Evolutionary conservation across 2,888 invertebrate genomes (phyloP), one percentile per base, ranked within the genome.

Genomic region (Chromoteleia sp.): DNA sequence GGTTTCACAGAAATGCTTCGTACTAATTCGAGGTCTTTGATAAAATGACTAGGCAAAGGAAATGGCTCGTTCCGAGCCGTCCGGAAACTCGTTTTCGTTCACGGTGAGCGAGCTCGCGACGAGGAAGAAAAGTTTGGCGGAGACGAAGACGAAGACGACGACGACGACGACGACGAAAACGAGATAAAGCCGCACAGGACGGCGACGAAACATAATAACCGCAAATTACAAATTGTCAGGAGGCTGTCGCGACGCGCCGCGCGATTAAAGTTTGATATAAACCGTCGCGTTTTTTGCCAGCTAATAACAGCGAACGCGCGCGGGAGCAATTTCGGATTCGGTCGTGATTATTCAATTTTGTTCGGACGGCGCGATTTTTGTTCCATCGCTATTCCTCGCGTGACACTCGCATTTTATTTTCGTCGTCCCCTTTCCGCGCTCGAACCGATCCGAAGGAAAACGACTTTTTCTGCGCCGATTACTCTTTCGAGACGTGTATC

Each of bases 331-430:
- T 65, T 63, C 12, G 56, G 41, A 63, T 17, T 58, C 14, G 36
- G 39, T 63, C 48, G 14, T 21, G 59, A 48, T 59, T 58, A 73
- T 73, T 59, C 36, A 71, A 58, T 45, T 54, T 52, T 30, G 19
- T 52, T 39, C 68, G 71, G 43, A 36, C 76, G 71, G 83, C 83
- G 82, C 85, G 87, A 88, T 82, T 85, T 75, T 85, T 86, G 86
- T 87, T 85, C 88, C 88, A 90, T 90, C 89, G 89, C 89, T 58
- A 12, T 45, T 30, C 25, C 54, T 68, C 19, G 71, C 71, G 71
- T 61, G 77, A 70, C 67, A 58, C 21, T 59, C 50, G 71, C 63
- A 25, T 63, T 59, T 63, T 73, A 54, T 80, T 39, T 70, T 70
- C 48, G 17, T 45, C 39, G 29, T 17, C 3, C 12, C 41, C n/a